These are phyloP conservation scores for Triplophysa siluroides DNA, from an alignment of 2,113 vertebrate species.

Conservation along the genomic window DNA sequence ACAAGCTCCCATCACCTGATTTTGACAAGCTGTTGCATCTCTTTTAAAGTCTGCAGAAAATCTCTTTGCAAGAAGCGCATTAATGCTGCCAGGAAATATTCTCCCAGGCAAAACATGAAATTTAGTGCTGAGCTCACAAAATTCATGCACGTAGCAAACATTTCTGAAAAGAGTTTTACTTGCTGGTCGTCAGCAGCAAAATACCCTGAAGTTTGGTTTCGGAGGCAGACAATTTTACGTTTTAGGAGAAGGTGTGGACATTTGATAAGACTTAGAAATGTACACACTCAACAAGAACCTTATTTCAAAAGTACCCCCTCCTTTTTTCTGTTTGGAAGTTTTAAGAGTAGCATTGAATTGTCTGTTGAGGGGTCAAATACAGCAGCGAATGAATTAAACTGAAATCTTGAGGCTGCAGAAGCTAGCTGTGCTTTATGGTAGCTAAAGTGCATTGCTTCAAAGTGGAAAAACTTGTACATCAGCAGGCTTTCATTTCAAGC, in stretches of 20 bases:
- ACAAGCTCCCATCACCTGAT: constrained; percentile 26
- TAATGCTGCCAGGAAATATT: constrained; percentile 4
- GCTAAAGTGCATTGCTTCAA: constrained; percentile 64
- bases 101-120: constrained; percentile 24
- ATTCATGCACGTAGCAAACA: constrained; percentile 3
- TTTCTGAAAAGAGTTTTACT: constrained; percentile 14
- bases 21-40: constrained; percentile 40
- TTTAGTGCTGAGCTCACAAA: constrained; percentile 31
- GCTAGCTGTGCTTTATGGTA: constrained; percentile 62
- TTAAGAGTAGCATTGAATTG: constrained; percentile 60
- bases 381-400: constrained; percentile 64
- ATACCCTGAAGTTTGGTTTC: constrained; percentile 2
- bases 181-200: constrained; percentile 16
- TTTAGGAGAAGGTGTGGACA: constrained; percentile 5
- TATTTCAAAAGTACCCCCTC: background rate
- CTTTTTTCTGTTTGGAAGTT: constrained; percentile 52
- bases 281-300: background rate
- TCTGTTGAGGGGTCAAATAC: constrained; percentile 63
- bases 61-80: constrained; percentile 4
- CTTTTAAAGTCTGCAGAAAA: background rate
- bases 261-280: constrained; percentile 22
- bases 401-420: constrained; percentile 61
- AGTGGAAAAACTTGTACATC: constrained; percentile 71
- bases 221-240: constrained; percentile 14
- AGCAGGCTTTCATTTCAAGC: constrained; percentile 27